These are phyloP conservation scores for Hapalemur alaotrensis DNA, from an alignment of 2,797 vertebrate genomes.

Conservation along the genomic window DNA sequence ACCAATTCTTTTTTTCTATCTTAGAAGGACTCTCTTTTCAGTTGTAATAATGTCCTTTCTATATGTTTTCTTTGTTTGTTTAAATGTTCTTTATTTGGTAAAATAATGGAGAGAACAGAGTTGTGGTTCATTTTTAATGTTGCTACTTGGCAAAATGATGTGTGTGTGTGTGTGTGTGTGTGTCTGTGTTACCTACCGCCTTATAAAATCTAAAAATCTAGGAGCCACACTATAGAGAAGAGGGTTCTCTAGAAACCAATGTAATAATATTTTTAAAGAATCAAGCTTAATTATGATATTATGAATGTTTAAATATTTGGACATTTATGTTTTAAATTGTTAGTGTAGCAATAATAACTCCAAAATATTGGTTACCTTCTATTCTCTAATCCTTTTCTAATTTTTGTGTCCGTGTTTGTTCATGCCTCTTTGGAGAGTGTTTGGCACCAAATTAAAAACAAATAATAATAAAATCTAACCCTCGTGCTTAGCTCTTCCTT, in stretches of 20 bases:
- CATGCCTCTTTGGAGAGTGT: not conserved
- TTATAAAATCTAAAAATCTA: not conserved
- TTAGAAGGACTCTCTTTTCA: not conserved
- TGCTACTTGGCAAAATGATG: not conserved
- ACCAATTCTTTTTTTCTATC: not conserved
- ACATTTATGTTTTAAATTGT: not conserved
- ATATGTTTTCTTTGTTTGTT: not conserved
- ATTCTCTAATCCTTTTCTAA: not conserved
- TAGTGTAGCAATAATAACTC: not conserved
- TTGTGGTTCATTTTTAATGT: not conserved
- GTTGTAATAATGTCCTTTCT: not conserved
- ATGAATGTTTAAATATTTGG: not conserved
- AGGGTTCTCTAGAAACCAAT: not conserved
- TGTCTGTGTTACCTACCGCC: not conserved
- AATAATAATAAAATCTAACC: not conserved
- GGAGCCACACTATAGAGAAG: not conserved
- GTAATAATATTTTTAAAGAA: not conserved
- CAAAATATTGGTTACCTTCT: not conserved
- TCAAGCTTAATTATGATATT: not conserved
- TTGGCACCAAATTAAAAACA: not conserved
- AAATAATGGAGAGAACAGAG: not conserved
- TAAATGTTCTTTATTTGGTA: not conserved
- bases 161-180: not conserved
- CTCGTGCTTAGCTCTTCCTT: not conserved
- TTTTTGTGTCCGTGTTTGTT: not conserved